These are phyloP conservation scores for Rousettus leschenaultii DNA, from an alignment of 2,113 vertebrate genomes.

Conservation along the genomic window DNA sequence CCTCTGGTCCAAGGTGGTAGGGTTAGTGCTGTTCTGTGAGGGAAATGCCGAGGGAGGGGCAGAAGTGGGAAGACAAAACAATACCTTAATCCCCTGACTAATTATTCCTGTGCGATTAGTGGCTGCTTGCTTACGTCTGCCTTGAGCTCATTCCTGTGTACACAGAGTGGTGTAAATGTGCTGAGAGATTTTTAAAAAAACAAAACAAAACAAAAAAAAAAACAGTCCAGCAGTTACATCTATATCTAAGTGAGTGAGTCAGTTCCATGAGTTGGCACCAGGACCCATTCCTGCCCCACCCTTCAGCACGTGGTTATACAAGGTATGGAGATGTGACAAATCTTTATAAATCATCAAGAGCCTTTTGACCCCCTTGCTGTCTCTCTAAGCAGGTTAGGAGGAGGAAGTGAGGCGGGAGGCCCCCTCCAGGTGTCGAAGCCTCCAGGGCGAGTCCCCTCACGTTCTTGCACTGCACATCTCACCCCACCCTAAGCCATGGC, in stretches of 20 bases:
- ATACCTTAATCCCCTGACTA: too few relatives aligned
- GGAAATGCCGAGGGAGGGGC: too few relatives aligned
- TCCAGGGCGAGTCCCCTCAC: not conserved
- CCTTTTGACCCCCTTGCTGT: not conserved
- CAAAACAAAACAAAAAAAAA: not conserved
- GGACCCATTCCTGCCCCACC: not conserved
- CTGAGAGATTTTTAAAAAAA: not conserved
- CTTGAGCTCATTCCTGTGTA: not conserved
- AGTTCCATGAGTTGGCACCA: not conserved
- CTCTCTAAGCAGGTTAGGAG: not conserved
- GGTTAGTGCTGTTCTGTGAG: not conserved
- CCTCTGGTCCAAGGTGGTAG: not conserved
- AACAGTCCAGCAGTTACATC: not conserved
- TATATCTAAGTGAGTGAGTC: not conserved
- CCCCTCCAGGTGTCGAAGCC: accelerated
- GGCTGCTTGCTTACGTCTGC: not conserved
- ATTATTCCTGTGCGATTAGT: accelerated
- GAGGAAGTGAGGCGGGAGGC: not conserved
- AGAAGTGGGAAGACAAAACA: not conserved
- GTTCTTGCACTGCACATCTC: not conserved
- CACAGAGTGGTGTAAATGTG: not conserved
- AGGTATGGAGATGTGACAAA: not conserved
- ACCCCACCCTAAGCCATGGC: not conserved
- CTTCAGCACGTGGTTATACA: accelerated
- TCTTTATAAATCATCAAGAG: not conserved